Percentiles rank a stretch among this genome's conserved stretches.
phyloP scores from a whole-genome alignment of 2,797 vertebrate species.

The Prionace glauca region DNA sequence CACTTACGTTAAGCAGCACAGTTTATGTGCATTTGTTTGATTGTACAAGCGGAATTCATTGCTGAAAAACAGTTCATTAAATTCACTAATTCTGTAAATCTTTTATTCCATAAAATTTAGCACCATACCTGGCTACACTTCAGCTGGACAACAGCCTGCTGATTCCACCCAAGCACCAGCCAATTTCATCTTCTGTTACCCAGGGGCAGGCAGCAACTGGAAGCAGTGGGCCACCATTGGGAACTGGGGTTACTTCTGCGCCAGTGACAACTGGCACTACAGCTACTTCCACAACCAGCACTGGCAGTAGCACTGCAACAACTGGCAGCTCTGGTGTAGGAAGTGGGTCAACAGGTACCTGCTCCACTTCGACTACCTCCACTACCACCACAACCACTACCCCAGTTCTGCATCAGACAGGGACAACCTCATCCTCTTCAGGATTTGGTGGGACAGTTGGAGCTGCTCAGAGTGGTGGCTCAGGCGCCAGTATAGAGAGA shows the following conservation, averaged over 20 bases:
- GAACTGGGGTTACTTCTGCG: slow-evolving; percentile 49
- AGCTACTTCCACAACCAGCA: slow-evolving; percentile 56
- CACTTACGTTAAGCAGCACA: not conserved
- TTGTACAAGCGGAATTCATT: not conserved
- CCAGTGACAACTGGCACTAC: slow-evolving; percentile 56
- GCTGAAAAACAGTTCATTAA: not conserved
- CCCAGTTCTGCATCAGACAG: slow-evolving; percentile 51
- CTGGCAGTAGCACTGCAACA: slow-evolving; percentile 47
- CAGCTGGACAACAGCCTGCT: slow-evolving; percentile 81
- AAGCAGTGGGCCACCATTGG: slow-evolving; percentile 47
- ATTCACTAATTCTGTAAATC: not conserved
- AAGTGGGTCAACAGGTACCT: slow-evolving; percentile 43
- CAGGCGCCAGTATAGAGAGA: slow-evolving; percentile 53
- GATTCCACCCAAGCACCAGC: slow-evolving; percentile 74
- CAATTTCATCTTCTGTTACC: slow-evolving; percentile 45
- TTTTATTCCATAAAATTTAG: slow-evolving; percentile 53
- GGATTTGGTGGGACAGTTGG: slow-evolving; percentile 54
- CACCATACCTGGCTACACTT: slow-evolving; percentile 80
- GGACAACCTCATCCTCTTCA: slow-evolving; percentile 52
- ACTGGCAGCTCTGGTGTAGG: slow-evolving; percentile 31
- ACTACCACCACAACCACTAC: slow-evolving; percentile 55
- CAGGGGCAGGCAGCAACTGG: slow-evolving; percentile 53
- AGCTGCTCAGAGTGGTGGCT: slow-evolving; percentile 50
- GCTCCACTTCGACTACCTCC: slow-evolving; percentile 55
- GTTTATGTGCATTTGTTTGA: not conserved